Evolutionary conservation across 2,113 vertebrate genomes (phyloP), one percentile per base, ranked within the genome.

Genomic region (Scartelaos histophorus): DNA sequence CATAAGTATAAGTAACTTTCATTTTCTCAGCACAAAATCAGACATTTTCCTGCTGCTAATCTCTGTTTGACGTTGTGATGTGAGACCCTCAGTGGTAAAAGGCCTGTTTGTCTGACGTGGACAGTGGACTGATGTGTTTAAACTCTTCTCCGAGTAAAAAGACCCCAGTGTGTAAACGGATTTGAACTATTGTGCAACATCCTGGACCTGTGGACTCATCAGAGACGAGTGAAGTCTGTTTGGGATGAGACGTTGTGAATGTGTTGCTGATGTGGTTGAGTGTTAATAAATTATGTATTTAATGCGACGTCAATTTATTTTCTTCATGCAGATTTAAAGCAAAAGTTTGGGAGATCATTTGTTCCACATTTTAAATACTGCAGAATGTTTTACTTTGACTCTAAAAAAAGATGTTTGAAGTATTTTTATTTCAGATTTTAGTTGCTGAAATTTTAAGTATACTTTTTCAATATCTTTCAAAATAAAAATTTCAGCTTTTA

Each of bases 261-360:
- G 35, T 45, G 10, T 2, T 11, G 22, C n/a, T 46, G 6, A 45
- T 56, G 21, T 67, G 34, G 58, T 66, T 68, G 75, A 66, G n/a
- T 72, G 15, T 71, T 70, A 79, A 80, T 79, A 66, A 84, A 82
- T 70, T 76, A 84, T 80, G 43, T 5, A 54, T 51, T 4, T 3
- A 61, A 75, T 9, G 5, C 35, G 3, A 38, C 1, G 7, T 38
- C 34, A 38, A 5, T 38, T 38, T 38, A 4, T 6, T 29, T 43
- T 43, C 38, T 9, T 43, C 38, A 43, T 43, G 38, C 38, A 43
- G 7, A 43, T 43, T 43, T 11, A 43, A 43, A 43, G 38, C 35
- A 10, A 11, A 43, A 43, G 7, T 43, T n/a, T n/a, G n/a, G n/a
- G n/a, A n/a, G n/a, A n/a, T n/a, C n/a, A n/a, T n/a, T n/a, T n/a